Base-by-base conservation (phyloP, 2,888 invertebrate species). In the Ceriagrion tenellum region DNA sequence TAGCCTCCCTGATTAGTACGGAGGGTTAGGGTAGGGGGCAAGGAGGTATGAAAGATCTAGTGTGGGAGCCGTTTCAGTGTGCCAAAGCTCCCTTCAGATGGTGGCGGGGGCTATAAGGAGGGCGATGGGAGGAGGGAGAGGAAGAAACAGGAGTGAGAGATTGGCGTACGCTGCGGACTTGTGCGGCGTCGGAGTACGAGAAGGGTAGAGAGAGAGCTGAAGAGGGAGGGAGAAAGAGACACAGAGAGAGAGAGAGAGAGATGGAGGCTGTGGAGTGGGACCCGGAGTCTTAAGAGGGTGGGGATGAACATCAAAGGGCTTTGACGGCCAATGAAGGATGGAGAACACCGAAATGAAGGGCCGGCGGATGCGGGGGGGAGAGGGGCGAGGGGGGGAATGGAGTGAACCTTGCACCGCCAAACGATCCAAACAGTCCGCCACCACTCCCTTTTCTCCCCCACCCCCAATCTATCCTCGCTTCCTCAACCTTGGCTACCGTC, bases 321-420 rank as follows among this genome's bases (percentile, higher is more conserved):
- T 69, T 69, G 69, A 69, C 69, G 69, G 69, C 69, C 69, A 69
- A 69, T 69, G 69, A 69, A 69, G 69, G 69, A 69, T 69, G 69
- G 26, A 69, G 69, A 69, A 69, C 69, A n/a, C 69, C 12, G 23
- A n/a, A 69, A 69, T 26, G 69, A n/a, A 69, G 69, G 69, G 47
- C 47, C 4, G 47, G 47, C 2, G 4, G 47, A 47, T 6, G 26
- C 6, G 26, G 69, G n/a, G 0, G 69, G 4, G n/a, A n/a, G n/a
- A 69, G 63, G 63, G n/a, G 26, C 6, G 26, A n/a, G n/a, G 0
- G 69, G 4, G n/a, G 69, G n/a, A 69, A 26, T 69, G 69, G 69
- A 69, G 69, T 69, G 69, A 69, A 26, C 69, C 69, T 69, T 69
- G 69, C 69, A 69, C 69, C 69, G 26, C 69, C 69, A 26, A 26